Percentiles rank a stretch among this genome's conserved stretches.
These are phyloP conservation scores for Pangasius macronema DNA, from an alignment of 2,797 vertebrate species.

Conservation along the genomic window DNA sequence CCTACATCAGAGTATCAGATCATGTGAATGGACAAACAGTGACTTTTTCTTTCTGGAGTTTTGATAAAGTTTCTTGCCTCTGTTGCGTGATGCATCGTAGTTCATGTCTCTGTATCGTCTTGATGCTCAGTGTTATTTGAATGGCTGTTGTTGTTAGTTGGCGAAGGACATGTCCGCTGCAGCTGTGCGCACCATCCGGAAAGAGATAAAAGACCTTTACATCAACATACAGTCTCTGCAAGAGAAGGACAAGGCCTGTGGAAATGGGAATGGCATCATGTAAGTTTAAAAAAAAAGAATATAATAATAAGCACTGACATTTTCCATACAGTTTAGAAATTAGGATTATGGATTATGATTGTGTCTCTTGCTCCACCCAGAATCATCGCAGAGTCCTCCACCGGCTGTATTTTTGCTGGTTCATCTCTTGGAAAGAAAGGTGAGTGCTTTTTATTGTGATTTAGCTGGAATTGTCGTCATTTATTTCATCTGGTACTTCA, in stretches of 20 bases:
- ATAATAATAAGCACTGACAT: not conserved
- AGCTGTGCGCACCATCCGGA: constrained; percentile 89
- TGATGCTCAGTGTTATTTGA: not conserved
- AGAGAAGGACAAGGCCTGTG: constrained; percentile 87
- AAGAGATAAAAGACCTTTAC: constrained; percentile 90
- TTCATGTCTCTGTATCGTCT: not conserved
- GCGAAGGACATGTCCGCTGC: constrained; percentile 93
- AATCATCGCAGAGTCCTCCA: constrained; percentile 92
- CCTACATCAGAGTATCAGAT: no score
- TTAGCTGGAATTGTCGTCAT: not conserved
- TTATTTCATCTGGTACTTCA: not conserved
- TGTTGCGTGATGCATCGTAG: not conserved
- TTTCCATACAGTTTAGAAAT: not conserved
- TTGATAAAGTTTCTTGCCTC: not conserved
- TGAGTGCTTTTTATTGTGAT: constrained; percentile 61
- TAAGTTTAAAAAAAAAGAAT: constrained; percentile 66
- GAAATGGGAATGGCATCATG: constrained; percentile 94
- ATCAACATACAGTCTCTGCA: constrained; percentile 89
- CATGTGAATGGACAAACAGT: no score
- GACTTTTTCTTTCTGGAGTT: not conserved
- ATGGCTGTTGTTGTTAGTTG: constrained; percentile 71
- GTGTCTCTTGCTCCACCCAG: constrained; percentile 64
- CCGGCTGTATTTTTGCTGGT: constrained; percentile 92
- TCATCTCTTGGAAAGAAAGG: constrained; percentile 96
- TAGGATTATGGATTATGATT: not conserved